phyloP scores from a whole-genome alignment of 2,888 invertebrate species.

The Piscicola geometra region DNA sequence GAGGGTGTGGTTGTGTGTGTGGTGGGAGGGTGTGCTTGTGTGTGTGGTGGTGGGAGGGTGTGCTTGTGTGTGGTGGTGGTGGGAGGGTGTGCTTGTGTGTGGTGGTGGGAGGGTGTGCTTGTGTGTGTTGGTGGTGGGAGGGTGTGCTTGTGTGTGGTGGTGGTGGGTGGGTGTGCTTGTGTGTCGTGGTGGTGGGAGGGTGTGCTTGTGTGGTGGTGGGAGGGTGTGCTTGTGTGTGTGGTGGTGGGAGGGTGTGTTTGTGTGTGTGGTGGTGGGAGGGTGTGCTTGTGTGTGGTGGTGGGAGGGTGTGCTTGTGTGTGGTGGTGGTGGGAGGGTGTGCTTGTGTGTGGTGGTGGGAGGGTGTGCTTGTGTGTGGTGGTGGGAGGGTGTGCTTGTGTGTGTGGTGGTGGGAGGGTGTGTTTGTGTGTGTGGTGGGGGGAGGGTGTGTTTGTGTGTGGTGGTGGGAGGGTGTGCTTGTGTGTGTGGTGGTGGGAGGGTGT shows the following conservation, averaged over 20 bases:
- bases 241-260: not conserved
- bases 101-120: no score
- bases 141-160: not conserved
- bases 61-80: not conserved
- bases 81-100: not conserved
- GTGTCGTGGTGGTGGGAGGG: not conserved
- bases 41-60: not conserved
- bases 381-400: not conserved
- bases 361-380: no score
- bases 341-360: not conserved
- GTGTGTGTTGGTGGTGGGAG: no score
- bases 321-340: not conserved
- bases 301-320: not conserved
- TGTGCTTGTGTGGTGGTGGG: not conserved
- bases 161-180: not conserved
- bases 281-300: not conserved
- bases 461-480: constrained; percentile 52
- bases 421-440: not conserved
- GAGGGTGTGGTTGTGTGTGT: not conserved
- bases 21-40: not conserved
- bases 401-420: not conserved
- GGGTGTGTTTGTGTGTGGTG: no score
- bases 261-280: not conserved
- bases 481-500: no score
- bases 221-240: not conserved